phyloP scores from a whole-genome alignment of 2,797 vertebrate genomes.

The Caiman crocodilus region DNA sequence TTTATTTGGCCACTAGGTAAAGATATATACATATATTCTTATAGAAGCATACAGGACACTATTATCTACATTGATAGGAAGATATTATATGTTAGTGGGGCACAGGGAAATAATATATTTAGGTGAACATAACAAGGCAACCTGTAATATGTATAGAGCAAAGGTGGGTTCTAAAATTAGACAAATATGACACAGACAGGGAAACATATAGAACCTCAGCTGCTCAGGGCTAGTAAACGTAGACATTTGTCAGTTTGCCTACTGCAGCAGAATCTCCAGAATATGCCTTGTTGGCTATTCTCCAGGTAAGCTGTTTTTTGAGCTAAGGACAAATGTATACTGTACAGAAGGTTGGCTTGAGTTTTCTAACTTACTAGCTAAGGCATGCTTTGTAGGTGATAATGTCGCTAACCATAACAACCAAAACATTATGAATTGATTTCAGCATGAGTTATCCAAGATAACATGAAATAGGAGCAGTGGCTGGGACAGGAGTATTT shows the following conservation, averaged over 20 bases:
- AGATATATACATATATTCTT: background rate
- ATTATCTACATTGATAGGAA: background rate
- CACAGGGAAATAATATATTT: background rate
- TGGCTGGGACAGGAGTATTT: slow-evolving; percentile 57
- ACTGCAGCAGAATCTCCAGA: slow-evolving; percentile 13
- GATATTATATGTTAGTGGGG: background rate
- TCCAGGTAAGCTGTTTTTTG: slow-evolving; percentile 67
- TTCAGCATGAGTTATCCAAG: slow-evolving; percentile 65
- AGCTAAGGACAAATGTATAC: slow-evolving; percentile 21
- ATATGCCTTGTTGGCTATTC: slow-evolving; percentile 36
- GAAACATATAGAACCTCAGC: rapidly evolving
- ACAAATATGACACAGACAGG: background rate
- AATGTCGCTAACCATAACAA: slow-evolving; percentile 70
- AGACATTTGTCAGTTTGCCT: slow-evolving; percentile 58
- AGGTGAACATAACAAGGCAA: background rate
- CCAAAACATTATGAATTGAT: slow-evolving; percentile 73
- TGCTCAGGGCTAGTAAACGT: slow-evolving; percentile 41
- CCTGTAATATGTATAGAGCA: background rate
- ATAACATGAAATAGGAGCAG: slow-evolving; percentile 64
- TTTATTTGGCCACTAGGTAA: background rate
- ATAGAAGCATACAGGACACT: background rate
- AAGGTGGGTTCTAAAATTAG: background rate
- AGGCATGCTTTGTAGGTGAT: slow-evolving; percentile 60
- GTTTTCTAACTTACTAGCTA: slow-evolving; percentile 63
- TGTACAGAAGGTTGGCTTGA: slow-evolving; percentile 44